Percentiles rank a stretch among this genome's conserved stretches.
These are phyloP conservation scores for Polypedilum pembai DNA, from an alignment of 1,140 invertebrate genomes.

Conservation along the genomic window DNA sequence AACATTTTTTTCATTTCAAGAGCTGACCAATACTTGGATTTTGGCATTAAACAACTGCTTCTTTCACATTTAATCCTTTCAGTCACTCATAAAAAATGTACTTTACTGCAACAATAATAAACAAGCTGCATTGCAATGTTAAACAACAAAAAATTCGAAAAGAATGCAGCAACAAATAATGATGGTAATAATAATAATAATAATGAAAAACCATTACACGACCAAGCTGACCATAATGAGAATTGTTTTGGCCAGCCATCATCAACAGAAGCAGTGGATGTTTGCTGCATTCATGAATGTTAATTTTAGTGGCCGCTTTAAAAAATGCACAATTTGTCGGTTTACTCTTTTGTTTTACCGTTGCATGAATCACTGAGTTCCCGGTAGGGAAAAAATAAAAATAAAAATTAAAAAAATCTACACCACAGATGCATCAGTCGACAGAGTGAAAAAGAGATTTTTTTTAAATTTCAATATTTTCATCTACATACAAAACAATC, in stretches of 20 bases:
- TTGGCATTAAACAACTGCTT: too few species aligned
- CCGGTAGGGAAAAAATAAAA: background rate
- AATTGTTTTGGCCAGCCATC: slow-evolving; percentile 14
- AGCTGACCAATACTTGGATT: too few species aligned
- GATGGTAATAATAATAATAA: background rate
- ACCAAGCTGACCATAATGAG: slow-evolving; percentile 25
- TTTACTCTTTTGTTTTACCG: background rate
- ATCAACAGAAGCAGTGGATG: background rate
- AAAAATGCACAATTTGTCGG: background rate
- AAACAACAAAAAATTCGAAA: background rate
- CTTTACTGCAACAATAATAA: background rate
- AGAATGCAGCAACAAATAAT: slow-evolving; percentile 18
- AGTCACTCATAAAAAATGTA: background rate
- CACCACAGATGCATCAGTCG: background rate
- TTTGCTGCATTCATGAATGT: slow-evolving; percentile 19
- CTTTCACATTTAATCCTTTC: too few species aligned
- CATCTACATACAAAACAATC: background rate
- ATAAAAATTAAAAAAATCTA: background rate
- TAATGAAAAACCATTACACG: slow-evolving; percentile 14
- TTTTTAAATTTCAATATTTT: background rate
- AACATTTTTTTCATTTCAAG: too few species aligned
- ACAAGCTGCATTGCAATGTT: background rate
- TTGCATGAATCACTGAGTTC: too few species aligned
- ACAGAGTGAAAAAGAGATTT: background rate
- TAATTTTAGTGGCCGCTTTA: slow-evolving; percentile 9